phyloP scores from a whole-genome alignment of 2,113 vertebrate species.

The Dasyornis broadbenti region DNA sequence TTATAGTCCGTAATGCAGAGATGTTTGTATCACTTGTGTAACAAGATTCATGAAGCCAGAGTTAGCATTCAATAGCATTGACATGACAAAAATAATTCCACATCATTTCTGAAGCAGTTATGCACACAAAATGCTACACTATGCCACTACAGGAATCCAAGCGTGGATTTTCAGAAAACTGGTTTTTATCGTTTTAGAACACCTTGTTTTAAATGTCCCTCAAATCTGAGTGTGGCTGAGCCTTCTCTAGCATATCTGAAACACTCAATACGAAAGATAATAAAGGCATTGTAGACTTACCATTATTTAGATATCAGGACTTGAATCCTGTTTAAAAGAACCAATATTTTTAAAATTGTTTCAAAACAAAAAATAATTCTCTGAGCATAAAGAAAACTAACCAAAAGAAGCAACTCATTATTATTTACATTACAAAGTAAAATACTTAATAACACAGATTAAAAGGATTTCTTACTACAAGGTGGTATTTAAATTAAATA shows the following conservation, averaged over 20 bases:
- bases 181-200: background rate
- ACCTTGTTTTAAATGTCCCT: background rate
- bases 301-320: slow-evolving; percentile 37
- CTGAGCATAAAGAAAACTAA: background rate
- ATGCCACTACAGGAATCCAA: background rate
- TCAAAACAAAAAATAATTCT: background rate
- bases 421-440: background rate
- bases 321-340: slow-evolving; percentile 44
- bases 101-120: background rate
- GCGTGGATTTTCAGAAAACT: background rate
- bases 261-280: background rate
- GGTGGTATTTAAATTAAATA: background rate
- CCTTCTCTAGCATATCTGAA: background rate
- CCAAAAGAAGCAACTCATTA: background rate
- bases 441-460: background rate
- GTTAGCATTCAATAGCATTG: background rate
- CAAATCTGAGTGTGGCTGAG: background rate
- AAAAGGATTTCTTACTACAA: background rate
- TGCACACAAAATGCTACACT: background rate
- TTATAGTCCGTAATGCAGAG: background rate
- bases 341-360: background rate
- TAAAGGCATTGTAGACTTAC: slow-evolving; percentile 35
- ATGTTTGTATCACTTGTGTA: background rate
- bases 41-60: background rate
- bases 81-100: background rate